Conservation (phyloP, 2,888 invertebrate species). For the Melinaea menophilus region DNA sequence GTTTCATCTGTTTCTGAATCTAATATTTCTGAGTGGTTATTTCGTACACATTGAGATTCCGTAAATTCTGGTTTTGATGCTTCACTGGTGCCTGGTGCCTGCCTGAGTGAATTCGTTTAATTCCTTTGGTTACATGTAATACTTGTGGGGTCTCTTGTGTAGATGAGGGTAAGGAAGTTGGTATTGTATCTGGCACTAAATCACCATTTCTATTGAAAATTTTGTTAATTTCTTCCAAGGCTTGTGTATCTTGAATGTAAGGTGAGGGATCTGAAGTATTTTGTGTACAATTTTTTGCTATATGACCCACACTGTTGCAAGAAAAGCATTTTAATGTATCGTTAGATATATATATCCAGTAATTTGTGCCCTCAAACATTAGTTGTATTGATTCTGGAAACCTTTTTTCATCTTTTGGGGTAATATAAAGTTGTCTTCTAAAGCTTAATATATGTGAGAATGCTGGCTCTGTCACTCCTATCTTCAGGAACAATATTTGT, state of each 20-base stretch:
- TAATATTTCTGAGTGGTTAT: neutral
- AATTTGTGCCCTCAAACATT: conserved; percentile 24
- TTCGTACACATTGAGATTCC: neutral
- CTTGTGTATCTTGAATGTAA: neutral
- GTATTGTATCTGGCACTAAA: neutral
- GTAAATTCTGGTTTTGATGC: neutral
- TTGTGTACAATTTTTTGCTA: conserved; percentile 8
- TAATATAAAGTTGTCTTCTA: conserved; percentile 22
- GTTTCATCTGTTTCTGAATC: conserved; percentile 8
- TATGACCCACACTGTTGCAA: conserved; percentile 21
- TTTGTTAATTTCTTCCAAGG: conserved; percentile 11
- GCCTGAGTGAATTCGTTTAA: conserved; percentile 14
- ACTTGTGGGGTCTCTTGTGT: no score
- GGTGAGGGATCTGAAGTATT: no score
- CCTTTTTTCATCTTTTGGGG: conserved; percentile 17
- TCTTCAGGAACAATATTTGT: conserved; percentile 17
- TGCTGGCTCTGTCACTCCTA: conserved; percentile 19
- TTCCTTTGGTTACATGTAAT: no score
- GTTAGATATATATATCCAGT: conserved; percentile 25
- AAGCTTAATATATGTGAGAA: conserved; percentile 27
- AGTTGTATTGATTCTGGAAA: conserved; percentile 24
- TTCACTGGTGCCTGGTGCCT: conserved; percentile 8
- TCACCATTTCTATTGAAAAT: neutral
- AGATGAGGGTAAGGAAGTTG: no score
- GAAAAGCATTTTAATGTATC: conserved; percentile 23